Conservation (phyloP, 2,113 vertebrate species). For the Pollimyrus isidori region DNA sequence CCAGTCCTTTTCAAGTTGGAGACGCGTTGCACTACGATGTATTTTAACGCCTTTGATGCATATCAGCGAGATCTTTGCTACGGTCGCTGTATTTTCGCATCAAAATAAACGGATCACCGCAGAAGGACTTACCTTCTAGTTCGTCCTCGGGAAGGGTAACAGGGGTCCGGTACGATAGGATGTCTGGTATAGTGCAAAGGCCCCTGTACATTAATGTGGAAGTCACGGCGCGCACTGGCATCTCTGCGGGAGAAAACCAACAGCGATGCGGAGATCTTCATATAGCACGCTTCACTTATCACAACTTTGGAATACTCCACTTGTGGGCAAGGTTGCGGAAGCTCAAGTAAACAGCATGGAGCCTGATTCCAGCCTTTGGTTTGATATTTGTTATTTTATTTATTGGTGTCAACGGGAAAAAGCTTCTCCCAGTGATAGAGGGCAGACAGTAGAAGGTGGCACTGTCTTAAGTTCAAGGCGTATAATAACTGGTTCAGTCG, state of each 20-base stretch:
- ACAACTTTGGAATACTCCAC: conserved; percentile 42
- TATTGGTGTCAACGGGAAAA: neutral
- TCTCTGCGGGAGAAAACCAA: conserved; percentile 70
- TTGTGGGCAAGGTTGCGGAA: conserved; percentile 22
- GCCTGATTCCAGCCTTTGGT: conserved; percentile 4
- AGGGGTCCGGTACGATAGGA: conserved; percentile 74
- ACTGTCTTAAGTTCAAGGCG: conserved; percentile 2
- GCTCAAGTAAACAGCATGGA: neutral
- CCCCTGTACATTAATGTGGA: conserved; percentile 98
- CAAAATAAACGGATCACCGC: neutral
- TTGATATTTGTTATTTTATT: neutral
- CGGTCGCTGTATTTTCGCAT: neutral
- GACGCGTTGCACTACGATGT: neutral
- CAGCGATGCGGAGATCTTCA: conserved; percentile 60
- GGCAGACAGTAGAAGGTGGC: neutral
- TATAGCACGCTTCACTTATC: conserved; percentile 52
- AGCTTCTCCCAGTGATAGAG: neutral
- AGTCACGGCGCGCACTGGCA: conserved; percentile 94
- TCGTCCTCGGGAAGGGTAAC: conserved; percentile 86
- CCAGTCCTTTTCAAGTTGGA: neutral
- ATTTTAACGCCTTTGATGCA: neutral
- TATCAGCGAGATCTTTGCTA: neutral
- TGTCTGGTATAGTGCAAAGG: conserved; percentile 88
- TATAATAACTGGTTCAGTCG: neutral
- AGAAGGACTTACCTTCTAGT: conserved; percentile 76